Conservation (phyloP, 1,140 invertebrate genomes). For the Sesamia nonagrioides region DNA sequence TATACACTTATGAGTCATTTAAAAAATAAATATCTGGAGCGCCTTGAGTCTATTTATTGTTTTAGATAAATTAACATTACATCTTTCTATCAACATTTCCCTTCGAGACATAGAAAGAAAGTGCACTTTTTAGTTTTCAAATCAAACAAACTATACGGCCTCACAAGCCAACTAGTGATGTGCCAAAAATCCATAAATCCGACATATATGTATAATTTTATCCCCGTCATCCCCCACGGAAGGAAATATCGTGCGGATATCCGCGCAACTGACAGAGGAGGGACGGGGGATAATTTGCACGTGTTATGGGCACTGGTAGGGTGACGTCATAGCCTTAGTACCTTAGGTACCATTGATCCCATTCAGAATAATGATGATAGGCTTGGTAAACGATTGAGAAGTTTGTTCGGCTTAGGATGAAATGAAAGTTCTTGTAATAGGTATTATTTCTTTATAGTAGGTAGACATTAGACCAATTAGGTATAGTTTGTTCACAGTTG, state of each 20-base stretch:
- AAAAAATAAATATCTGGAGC: too few species aligned
- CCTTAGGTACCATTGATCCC: neutral
- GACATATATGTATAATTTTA: conserved; percentile 42
- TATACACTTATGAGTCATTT: too few species aligned
- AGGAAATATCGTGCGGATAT: conserved; percentile 54
- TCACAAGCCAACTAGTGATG: conserved; percentile 19
- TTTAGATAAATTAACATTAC: too few species aligned
- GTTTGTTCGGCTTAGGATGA: neutral
- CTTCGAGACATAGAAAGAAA: neutral
- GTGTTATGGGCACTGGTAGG: conserved; percentile 24
- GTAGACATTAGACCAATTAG: neutral
- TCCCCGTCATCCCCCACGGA: conserved; percentile 42
- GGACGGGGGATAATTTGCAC: conserved; percentile 45
- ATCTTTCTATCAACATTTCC: too few species aligned
- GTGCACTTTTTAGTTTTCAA: neutral
- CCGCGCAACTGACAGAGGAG: conserved; percentile 31
- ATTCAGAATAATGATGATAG: neutral
- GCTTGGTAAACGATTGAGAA: neutral
- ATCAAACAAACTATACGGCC: neutral
- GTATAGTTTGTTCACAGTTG: too few species aligned
- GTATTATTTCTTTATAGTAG: too few species aligned
- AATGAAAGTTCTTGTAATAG: neutral
- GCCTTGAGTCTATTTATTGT: too few species aligned
- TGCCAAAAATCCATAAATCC: conserved; percentile 46
- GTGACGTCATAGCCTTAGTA: conserved; percentile 30